Percentiles rank a stretch among this genome's conserved stretches.
Evolutionary conservation across 2,113 vertebrate genomes (phyloP).

Genomic region (Rallus limicola): DNA sequence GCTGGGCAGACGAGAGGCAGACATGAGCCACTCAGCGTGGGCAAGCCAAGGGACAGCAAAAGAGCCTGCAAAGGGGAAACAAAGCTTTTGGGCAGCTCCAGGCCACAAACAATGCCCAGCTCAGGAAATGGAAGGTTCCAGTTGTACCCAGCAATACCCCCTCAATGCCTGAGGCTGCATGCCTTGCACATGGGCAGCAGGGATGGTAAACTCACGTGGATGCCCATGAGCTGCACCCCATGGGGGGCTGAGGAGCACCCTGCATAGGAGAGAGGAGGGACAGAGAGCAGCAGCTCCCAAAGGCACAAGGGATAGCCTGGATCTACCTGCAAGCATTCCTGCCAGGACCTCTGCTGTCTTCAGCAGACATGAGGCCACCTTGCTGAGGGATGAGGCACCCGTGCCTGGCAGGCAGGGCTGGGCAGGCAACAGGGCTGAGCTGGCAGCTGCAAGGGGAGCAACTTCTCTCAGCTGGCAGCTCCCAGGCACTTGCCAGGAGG

Average conservation of each 20-base stretch:
- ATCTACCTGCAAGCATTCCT: not conserved
- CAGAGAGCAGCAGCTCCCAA: not conserved
- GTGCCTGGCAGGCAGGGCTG: not conserved
- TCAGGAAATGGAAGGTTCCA: not conserved
- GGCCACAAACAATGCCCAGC: not conserved
- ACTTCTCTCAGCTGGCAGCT: not conserved
- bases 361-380: not conserved
- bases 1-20: not conserved
- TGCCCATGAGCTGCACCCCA: not conserved
- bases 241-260: not conserved
- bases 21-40: not conserved
- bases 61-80: not conserved
- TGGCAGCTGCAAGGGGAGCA: not conserved
- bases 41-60: not conserved
- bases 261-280: fast-evolving
- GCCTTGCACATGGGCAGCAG: fast-evolving
- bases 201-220: not conserved
- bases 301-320: too few relatives aligned
- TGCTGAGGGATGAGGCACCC: not conserved
- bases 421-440: not conserved
- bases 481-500: not conserved
- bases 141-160: not conserved
- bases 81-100: not conserved
- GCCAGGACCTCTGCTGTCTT: not conserved
- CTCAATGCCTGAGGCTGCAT: not conserved